A percentile compares a stretch with the other conserved stretches of the same genome.
Conservation (phyloP, 2,797 vertebrate species). For the Sebastes jordani region DNA sequence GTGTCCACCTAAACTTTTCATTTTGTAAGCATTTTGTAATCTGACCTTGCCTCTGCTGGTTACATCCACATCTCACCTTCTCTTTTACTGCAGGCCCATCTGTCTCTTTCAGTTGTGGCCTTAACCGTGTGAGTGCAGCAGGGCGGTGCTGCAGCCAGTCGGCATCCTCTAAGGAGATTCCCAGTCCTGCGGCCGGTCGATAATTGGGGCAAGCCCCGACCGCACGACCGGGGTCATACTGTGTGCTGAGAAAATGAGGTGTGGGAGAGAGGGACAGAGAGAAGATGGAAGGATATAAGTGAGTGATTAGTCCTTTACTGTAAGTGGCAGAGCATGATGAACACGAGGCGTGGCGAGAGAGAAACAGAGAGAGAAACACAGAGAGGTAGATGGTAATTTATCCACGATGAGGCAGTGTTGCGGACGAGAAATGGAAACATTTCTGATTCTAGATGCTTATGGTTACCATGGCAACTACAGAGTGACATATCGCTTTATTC, state of each 20-base stretch:
- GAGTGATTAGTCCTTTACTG: constrained; percentile 37
- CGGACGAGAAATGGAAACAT: not conserved
- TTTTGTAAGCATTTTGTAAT: not conserved
- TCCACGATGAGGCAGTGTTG: constrained; percentile 38
- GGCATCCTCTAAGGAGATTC: constrained; percentile 15
- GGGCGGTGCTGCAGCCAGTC: not conserved
- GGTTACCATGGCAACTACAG: constrained; percentile 35
- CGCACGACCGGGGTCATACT: not conserved
- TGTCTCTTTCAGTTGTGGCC: not conserved
- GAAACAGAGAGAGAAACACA: not conserved
- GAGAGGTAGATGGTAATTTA: not conserved
- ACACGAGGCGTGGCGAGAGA: not conserved
- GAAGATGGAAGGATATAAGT: not conserved
- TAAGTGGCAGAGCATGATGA: constrained; percentile 13
- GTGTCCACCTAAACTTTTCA: not conserved
- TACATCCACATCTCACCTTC: not conserved
- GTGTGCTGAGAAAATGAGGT: constrained; percentile 1
- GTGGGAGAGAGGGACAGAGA: not conserved
- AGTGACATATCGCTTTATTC: not conserved
- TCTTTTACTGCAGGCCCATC: not conserved
- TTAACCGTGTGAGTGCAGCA: not conserved
- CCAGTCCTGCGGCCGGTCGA: not conserved
- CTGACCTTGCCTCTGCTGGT: not conserved
- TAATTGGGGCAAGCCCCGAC: constrained; percentile 26
- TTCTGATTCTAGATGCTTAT: not conserved